Percentiles rank a stretch among this genome's conserved stretches.
Conservation (phyloP, 2,797 vertebrate genomes). For the Oophaga sylvatica region DNA sequence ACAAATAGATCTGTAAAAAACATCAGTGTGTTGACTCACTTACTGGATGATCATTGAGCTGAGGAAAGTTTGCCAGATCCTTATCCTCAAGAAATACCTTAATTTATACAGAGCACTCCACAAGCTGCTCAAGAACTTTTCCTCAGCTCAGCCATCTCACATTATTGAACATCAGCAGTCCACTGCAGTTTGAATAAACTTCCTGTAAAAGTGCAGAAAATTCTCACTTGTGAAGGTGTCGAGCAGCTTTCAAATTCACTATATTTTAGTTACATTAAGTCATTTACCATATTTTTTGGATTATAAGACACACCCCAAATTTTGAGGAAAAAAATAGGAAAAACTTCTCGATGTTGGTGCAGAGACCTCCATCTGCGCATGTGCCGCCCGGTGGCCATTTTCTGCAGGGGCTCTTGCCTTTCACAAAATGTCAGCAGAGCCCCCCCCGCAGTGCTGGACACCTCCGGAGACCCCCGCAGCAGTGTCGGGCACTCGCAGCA, state of each 20-base stretch:
- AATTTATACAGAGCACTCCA: neutral
- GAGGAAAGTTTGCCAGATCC: neutral
- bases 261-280: neutral
- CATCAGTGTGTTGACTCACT: too few species aligned
- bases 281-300: neutral
- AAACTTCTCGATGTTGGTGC: too few species aligned
- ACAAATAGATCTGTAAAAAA: too few species aligned
- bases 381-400: too few species aligned
- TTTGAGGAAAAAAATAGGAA: too few species aligned
- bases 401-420: too few species aligned
- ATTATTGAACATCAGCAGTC: constrained; percentile 11
- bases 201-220: neutral
- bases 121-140: neutral
- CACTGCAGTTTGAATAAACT: neutral
- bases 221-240: neutral
- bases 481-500: too few species aligned
- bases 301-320: too few species aligned
- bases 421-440: too few species aligned
- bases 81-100: neutral
- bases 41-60: neutral
- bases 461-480: too few species aligned
- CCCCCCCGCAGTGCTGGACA: too few species aligned
- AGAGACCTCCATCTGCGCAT: too few species aligned
- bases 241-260: constrained; percentile 8
- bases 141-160: constrained; percentile 1